Conservation (phyloP, 2,888 invertebrate species). For the Diplazon laetatorius region DNA sequence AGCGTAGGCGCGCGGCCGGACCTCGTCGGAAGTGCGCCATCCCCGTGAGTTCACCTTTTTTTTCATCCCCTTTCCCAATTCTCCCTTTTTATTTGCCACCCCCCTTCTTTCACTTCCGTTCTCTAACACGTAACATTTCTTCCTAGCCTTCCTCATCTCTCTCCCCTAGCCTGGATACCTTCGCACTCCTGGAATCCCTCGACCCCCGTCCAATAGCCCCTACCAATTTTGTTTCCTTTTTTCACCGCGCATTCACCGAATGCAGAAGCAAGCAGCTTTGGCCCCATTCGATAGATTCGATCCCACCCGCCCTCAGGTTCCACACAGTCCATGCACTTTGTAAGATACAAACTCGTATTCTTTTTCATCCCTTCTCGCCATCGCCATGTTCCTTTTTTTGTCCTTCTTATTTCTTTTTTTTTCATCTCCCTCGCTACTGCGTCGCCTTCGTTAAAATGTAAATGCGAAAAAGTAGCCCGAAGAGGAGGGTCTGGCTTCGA, state of each 20-base stretch:
- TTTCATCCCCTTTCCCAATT: not conserved
- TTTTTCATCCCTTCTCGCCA: constrained; percentile 20
- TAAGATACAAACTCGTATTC: constrained; percentile 29
- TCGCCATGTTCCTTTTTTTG: not conserved
- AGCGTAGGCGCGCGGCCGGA: constrained; percentile 28
- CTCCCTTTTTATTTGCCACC: not conserved
- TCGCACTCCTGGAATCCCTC: constrained; percentile 17
- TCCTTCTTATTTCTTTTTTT: not conserved
- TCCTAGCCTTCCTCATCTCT: constrained; percentile 1
- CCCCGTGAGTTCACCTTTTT: constrained; percentile 36
- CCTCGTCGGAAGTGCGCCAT: constrained; percentile 53
- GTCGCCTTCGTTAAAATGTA: constrained; percentile 40
- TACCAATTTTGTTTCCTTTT: not conserved
- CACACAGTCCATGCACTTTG: constrained; percentile 33
- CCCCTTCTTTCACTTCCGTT: not conserved
- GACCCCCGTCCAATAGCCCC: constrained; percentile 9
- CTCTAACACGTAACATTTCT: constrained; percentile 22
- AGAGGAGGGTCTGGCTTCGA: not conserved
- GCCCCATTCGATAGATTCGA: constrained; percentile 23
- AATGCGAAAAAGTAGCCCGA: not conserved
- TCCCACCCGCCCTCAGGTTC: no score
- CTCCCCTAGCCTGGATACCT: constrained; percentile 50
- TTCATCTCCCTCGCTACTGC: no score
- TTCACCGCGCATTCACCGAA: constrained; percentile 28
- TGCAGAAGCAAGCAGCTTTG: constrained; percentile 30